These are phyloP conservation scores for Apamea crenata DNA, from an alignment of 2,888 invertebrate genomes.

Conservation along the genomic window DNA sequence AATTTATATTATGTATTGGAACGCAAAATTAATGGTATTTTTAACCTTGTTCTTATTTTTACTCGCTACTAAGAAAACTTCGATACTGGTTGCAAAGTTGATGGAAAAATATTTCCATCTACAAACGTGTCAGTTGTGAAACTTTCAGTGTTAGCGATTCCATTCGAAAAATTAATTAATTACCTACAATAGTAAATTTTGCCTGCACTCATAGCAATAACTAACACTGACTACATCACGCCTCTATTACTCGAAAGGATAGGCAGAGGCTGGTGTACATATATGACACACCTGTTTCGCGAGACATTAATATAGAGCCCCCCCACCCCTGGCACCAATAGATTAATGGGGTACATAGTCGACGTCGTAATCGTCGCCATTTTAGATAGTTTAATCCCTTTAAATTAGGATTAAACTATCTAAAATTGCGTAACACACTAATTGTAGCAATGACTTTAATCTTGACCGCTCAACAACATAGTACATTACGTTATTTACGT, in stretches of 20 bases:
- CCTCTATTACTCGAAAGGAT: neutral
- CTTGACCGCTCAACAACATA: no score
- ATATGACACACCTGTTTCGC: neutral
- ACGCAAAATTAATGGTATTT: slow-evolving; percentile 27
- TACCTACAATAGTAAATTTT: no score
- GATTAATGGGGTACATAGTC: no score
- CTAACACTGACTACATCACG: neutral
- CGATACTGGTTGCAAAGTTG: neutral
- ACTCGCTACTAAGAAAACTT: slow-evolving; percentile 2
- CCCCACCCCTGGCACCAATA: no score
- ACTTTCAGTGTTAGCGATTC: neutral
- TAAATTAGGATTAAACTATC: no score
- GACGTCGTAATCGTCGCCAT: no score
- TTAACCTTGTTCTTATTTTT: slow-evolving; percentile 25
- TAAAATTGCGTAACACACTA: no score
- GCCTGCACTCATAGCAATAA: neutral
- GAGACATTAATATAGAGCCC: neutral
- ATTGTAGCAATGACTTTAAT: no score
- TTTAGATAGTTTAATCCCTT: no score
- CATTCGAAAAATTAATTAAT: neutral
- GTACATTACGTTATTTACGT: no score
- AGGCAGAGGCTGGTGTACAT: neutral
- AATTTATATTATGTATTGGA: slow-evolving; percentile 32
- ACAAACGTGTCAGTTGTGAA: neutral
- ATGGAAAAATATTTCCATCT: neutral